phyloP scores from a whole-genome alignment of 2,888 invertebrate species.

The Metellina segmentata region DNA sequence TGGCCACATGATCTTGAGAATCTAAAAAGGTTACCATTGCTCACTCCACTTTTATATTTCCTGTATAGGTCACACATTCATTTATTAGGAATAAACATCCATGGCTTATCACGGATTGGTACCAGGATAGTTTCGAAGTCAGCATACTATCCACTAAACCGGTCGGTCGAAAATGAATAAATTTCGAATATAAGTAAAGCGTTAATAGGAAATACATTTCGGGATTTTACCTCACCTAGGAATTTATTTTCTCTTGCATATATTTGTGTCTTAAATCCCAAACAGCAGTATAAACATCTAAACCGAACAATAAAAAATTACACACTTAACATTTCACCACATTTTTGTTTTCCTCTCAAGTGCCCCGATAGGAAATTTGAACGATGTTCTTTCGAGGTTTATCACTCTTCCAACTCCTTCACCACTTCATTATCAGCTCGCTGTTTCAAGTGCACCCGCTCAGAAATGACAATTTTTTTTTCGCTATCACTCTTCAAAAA shows the following conservation, averaged over 20 bases:
- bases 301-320: background rate
- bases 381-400: background rate
- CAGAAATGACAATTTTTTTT: constrained; percentile 1
- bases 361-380: background rate
- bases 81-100: too few relatives aligned
- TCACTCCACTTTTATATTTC: too few relatives aligned
- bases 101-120: too few relatives aligned
- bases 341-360: background rate
- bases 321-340: background rate
- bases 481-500: background rate
- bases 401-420: constrained; percentile 24
- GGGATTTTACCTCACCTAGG: background rate
- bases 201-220: too few relatives aligned
- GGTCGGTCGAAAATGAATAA: too few relatives aligned
- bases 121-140: too few relatives aligned
- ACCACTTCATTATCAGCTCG: constrained; percentile 33
- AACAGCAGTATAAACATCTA: background rate
- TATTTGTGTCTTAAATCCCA: background rate
- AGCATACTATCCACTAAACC: too few relatives aligned
- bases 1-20: too few relatives aligned
- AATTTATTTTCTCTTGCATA: background rate
- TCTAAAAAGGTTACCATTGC: too few relatives aligned
- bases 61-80: too few relatives aligned
- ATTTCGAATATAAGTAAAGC: too few relatives aligned
- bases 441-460: constrained; percentile 27